Evolutionary conservation across 2,113 vertebrate genomes (phyloP).

Genomic region (Cheirogaleus medius): DNA sequence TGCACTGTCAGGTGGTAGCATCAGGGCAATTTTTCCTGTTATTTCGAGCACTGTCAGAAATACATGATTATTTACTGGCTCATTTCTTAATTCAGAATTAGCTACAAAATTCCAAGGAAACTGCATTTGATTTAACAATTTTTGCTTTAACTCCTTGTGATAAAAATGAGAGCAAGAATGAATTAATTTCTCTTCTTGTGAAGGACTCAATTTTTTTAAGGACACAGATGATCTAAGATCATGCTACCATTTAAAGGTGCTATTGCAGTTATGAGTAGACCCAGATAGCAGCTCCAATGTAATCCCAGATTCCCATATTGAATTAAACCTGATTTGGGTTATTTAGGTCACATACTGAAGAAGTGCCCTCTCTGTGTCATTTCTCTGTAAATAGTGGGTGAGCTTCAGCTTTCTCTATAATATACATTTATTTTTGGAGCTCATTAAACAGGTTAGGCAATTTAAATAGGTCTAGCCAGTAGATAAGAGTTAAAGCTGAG

Average conservation of each 20-base stretch:
- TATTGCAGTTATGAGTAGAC: neutral
- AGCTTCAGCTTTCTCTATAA: slow-evolving; percentile 60
- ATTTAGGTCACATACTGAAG: slow-evolving; percentile 61
- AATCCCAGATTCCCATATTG: slow-evolving; percentile 67
- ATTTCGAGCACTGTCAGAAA: slow-evolving; percentile 27
- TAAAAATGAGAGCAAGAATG: slow-evolving; percentile 27
- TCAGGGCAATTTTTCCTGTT: neutral
- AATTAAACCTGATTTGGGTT: slow-evolving; percentile 69
- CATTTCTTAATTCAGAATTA: slow-evolving; percentile 34
- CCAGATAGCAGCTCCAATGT: slow-evolving; percentile 32
- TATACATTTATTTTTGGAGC: slow-evolving; percentile 77
- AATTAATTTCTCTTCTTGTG: neutral
- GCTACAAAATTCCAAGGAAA: neutral
- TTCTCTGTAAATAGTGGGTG: slow-evolving; percentile 63
- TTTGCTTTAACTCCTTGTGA: neutral
- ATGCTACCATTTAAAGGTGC: slow-evolving; percentile 15
- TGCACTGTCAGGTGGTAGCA: neutral
- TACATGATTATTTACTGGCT: neutral
- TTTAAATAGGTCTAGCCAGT: slow-evolving; percentile 74
- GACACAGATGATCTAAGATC: neutral
- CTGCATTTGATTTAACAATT: neutral
- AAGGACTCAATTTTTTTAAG: neutral
- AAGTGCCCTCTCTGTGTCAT: slow-evolving; percentile 57
- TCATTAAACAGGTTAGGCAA: slow-evolving; percentile 73
- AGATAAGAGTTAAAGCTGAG: slow-evolving; percentile 21